These are phyloP conservation scores for Eudemis profundana DNA, from an alignment of 2,888 invertebrate genomes.

Conservation along the genomic window DNA sequence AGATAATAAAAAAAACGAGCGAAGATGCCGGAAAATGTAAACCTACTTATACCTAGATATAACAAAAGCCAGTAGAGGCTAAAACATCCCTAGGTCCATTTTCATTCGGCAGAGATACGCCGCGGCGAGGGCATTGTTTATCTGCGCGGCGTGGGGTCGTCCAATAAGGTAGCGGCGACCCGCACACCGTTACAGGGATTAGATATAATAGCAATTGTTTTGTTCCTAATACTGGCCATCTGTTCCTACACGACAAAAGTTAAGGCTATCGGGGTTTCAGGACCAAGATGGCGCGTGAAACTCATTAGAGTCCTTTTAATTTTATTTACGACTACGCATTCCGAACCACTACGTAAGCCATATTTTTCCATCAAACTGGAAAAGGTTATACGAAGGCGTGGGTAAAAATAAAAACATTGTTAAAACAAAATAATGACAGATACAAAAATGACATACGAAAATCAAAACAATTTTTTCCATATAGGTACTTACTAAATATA, in stretches of 20 bases:
- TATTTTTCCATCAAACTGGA: no score
- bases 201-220: constrained; percentile 43
- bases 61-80: background rate
- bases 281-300: background rate
- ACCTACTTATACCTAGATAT: no score
- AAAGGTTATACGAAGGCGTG: no score
- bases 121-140: constrained; percentile 64
- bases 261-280: constrained; percentile 26
- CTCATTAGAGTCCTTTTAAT: constrained; percentile 6
- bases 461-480: no score
- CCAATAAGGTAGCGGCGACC: constrained; percentile 71
- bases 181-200: constrained; percentile 51
- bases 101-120: constrained; percentile 37
- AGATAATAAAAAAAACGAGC: no score
- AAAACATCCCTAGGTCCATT: constrained; percentile 26
- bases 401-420: no score
- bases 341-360: no score
- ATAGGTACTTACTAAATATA: no score
- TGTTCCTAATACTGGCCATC: constrained; percentile 31
- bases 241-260: constrained; percentile 21
- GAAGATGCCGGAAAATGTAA: no score
- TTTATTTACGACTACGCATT: no score
- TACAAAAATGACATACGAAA: no score
- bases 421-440: no score
- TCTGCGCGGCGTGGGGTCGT: constrained; percentile 69